phyloP scores from a whole-genome alignment of 2,888 invertebrate species.

The Zelleria hepariella region DNA sequence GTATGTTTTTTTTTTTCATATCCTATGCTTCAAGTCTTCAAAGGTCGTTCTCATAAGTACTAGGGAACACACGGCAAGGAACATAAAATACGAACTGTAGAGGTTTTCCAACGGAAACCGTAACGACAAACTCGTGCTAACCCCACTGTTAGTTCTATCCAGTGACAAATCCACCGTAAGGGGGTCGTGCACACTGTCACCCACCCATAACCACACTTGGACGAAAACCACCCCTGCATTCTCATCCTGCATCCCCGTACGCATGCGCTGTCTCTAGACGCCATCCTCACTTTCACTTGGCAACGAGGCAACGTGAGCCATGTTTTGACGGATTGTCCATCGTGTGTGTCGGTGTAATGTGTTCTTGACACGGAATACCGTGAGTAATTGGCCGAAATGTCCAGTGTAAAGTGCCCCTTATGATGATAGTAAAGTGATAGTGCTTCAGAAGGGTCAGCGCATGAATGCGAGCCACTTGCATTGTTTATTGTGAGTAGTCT shows the following conservation, averaged over 20 bases:
- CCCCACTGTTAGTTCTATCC: not conserved
- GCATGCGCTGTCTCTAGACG: constrained; percentile 65
- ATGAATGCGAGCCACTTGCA: constrained; percentile 5
- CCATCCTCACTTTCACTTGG: constrained; percentile 59
- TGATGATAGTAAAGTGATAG: constrained; percentile 47
- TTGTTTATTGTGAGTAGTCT: constrained; percentile 13
- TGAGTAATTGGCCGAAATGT: constrained; percentile 21
- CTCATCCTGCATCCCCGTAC: constrained; percentile 21
- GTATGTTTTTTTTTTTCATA: too few species aligned
- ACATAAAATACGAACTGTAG: too few species aligned
- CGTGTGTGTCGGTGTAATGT: constrained; percentile 46
- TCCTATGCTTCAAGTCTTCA: too few species aligned
- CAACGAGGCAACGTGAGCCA: constrained; percentile 32
- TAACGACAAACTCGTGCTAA: too few species aligned
- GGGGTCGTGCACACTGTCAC: constrained; percentile 5
- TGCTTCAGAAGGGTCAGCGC: not conserved
- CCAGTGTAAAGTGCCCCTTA: constrained; percentile 51
- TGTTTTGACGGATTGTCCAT: constrained; percentile 60
- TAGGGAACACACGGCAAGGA: too few species aligned
- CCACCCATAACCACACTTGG: not conserved
- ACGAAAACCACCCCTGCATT: too few species aligned
- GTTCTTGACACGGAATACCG: constrained; percentile 60
- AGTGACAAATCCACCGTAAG: not conserved
- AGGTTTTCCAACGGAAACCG: too few species aligned
- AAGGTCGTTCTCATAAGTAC: too few species aligned